phyloP scores from a whole-genome alignment of 2,888 invertebrate genomes.

The Rhagonycha lutea region DNA sequence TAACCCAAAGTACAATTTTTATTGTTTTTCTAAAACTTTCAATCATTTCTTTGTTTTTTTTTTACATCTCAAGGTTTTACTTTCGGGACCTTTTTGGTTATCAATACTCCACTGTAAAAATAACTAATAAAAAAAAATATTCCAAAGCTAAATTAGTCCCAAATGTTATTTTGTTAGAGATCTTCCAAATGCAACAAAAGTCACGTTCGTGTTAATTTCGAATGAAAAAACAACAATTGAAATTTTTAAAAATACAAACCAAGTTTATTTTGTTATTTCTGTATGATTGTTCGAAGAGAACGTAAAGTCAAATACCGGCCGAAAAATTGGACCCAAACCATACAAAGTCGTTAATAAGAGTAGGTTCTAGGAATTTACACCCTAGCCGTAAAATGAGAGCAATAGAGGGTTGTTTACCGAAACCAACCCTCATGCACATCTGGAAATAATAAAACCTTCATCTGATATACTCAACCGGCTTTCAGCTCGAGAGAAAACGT shows the following conservation, averaged over 20 bases:
- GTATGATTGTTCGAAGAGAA: neutral
- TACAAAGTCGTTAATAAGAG: neutral
- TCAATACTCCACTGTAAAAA: too few species aligned
- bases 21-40: too few species aligned
- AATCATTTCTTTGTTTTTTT: too few species aligned
- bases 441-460: conserved; percentile 12
- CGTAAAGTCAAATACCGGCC: neutral
- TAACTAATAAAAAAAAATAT: too few species aligned
- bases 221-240: neutral
- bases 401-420: conserved; percentile 1
- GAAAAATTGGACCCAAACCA: neutral
- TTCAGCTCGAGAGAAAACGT: neutral
- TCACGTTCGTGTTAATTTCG: neutral
- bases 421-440: conserved; percentile 10
- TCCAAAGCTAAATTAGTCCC: neutral
- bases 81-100: too few species aligned
- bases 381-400: conserved; percentile 7
- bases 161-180: neutral
- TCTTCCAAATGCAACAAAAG: neutral
- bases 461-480: neutral
- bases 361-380: conserved; percentile 14
- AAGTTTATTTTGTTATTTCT: neutral
- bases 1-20: too few species aligned
- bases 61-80: too few species aligned
- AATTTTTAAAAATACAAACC: neutral